Percentiles rank a stretch among this genome's conserved stretches.
These are phyloP conservation scores for Ifrita kowaldi DNA, from an alignment of 2,113 vertebrate species.

Conservation along the genomic window DNA sequence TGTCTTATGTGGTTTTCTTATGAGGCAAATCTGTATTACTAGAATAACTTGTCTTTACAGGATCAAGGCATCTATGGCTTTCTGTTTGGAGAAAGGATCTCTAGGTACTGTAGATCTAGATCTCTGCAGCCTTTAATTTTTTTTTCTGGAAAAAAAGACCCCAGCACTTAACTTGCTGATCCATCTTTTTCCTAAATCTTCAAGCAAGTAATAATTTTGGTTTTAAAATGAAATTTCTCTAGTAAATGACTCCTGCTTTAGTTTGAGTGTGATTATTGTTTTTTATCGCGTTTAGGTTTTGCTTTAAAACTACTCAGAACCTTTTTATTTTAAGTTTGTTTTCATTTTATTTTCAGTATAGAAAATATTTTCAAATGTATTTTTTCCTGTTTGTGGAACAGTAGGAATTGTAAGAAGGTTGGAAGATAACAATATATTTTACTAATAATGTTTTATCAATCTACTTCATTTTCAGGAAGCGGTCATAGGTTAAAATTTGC, in stretches of 20 bases:
- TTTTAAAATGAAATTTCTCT: background rate
- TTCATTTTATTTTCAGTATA: background rate
- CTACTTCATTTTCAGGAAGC: constrained; percentile 51
- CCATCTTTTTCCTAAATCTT: background rate
- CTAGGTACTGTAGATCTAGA: background rate
- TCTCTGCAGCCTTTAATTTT: background rate
- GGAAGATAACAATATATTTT: background rate
- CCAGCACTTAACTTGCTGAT: background rate
- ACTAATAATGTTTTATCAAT: constrained; percentile 40
- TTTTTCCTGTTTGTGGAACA: background rate
- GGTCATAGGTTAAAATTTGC: constrained; percentile 5
- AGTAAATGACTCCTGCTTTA: background rate
- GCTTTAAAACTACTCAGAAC: background rate
- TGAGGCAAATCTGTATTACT: background rate
- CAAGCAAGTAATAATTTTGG: background rate
- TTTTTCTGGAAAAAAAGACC: background rate
- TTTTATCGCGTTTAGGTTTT: background rate
- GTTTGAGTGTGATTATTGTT: background rate
- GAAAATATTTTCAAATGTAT: background rate
- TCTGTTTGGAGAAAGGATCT: background rate
- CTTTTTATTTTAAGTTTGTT: background rate
- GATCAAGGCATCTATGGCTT: background rate
- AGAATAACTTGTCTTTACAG: background rate
- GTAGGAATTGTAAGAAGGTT: background rate
- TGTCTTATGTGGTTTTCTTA: background rate